phyloP scores from a whole-genome alignment of 1,140 invertebrate species.

The Drosophila murphyi region DNA sequence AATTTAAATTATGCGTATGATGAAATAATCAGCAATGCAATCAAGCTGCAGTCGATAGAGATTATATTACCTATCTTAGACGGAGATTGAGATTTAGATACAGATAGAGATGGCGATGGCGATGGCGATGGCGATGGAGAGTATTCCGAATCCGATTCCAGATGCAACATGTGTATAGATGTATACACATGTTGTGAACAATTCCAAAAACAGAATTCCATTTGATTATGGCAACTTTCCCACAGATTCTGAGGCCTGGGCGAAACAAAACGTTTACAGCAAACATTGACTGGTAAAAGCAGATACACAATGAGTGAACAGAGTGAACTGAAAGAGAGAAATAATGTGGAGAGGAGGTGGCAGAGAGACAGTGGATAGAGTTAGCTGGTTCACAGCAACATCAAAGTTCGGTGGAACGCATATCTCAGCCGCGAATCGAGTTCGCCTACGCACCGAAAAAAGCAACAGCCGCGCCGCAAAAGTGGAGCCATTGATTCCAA shows the following conservation, averaged over 20 bases:
- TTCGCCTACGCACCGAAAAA: constrained; percentile 77
- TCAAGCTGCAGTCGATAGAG: constrained; percentile 61
- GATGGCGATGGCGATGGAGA: constrained; percentile 32
- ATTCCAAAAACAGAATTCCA: constrained; percentile 73
- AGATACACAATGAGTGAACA: constrained; percentile 25
- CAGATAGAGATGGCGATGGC: constrained; percentile 41
- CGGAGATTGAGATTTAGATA: constrained; percentile 51
- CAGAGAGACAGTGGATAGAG: background rate
- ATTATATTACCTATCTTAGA: constrained; percentile 59
- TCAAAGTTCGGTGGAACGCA: constrained; percentile 82
- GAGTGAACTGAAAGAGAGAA: constrained; percentile 12
- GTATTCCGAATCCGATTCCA: constrained; percentile 36
- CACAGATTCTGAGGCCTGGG: constrained; percentile 64
- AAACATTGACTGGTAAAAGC: constrained; percentile 58
- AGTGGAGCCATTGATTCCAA: constrained; percentile 81
- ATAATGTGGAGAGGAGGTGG: constrained; percentile 18
- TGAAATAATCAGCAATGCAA: constrained; percentile 80
- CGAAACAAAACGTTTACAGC: constrained; percentile 73
- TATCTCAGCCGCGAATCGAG: constrained; percentile 80
- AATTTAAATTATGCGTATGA: constrained; percentile 79
- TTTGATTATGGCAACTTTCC: constrained; percentile 79
- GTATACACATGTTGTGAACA: constrained; percentile 67
- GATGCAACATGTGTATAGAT: constrained; percentile 70
- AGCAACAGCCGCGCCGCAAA: constrained; percentile 61
- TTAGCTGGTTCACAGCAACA: constrained; percentile 72